Evolutionary conservation across 2,888 invertebrate genomes (phyloP), one percentile per base, ranked within the genome.

Genomic region (Lymantria dispar): DNA sequence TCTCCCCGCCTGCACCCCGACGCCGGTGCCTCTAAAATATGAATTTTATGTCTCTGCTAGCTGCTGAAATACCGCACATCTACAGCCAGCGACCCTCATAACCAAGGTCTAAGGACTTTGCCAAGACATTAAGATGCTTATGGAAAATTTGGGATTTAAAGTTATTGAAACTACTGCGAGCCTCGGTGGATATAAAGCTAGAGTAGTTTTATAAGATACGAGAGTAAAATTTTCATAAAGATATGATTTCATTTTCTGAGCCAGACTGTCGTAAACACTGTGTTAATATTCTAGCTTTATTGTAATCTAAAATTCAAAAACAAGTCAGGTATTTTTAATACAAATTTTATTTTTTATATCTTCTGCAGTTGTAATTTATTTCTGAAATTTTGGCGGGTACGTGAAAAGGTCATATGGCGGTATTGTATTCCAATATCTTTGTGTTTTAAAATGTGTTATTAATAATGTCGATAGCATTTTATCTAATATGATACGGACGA

Each of bases 41-140:
- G 88, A 81, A 88, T 88, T 89, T 90, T 88, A 87, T 88, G 85
- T 79, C 80, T 74, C 76, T 80, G 74, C 80, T 81, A 80, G 83
- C 80, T 85, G 85, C 85, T 87, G 75, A 85, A 83, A 87, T 82
- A 87, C 87, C 87, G 78, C 87, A 53, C 22, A 87, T 82, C 80
- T 78, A 80, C 58, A 74, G 76, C 69, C 71, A 70, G 76, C 73
- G 81, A 86, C 86, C 87, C 87, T 86, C 83, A 75, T 86, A 80
- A 85, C 83, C 71, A 68, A 47, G 60, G 60, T 58, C 58, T 57
- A 64, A 64, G 60, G 66, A 56, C 53, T 55, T 54, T 47, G 50
- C 50, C 54, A 44, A 60, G 55, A 57, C 39, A 44, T 64, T 67
- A 67, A 43, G 51, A 48, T 54, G 49, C 54, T 62, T 60, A 62